Conservation (phyloP, 2,888 invertebrate species). For the Drosophila algonquin region DNA sequence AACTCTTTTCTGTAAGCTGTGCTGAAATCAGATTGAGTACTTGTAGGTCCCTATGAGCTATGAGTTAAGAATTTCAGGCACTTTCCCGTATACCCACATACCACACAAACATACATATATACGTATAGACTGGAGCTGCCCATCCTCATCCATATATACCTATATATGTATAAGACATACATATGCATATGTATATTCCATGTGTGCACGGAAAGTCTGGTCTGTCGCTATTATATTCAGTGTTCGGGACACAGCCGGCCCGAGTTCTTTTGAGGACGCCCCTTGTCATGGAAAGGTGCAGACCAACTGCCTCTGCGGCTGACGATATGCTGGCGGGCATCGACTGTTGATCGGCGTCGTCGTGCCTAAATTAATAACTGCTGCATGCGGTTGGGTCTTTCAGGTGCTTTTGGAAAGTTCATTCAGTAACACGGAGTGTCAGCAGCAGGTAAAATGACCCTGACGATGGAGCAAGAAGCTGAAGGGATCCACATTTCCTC, state of each 20-base stretch:
- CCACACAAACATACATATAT: too few species aligned
- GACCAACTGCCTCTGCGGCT: constrained; percentile 55
- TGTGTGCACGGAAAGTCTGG: constrained; percentile 25
- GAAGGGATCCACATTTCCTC: constrained; percentile 35
- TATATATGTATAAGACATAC: constrained; percentile 3
- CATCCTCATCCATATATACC: constrained; percentile 20
- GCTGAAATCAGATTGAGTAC: neutral
- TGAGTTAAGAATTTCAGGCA: neutral
- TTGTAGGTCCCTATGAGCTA: neutral
- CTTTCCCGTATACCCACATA: constrained; percentile 10
- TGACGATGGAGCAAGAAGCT: constrained; percentile 18
- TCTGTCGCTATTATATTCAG: constrained; percentile 31
- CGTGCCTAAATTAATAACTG: constrained; percentile 69
- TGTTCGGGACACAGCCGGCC: constrained; percentile 16
- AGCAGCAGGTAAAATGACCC: constrained; percentile 39
- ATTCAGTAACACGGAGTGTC: constrained; percentile 14
- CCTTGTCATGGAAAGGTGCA: constrained; percentile 69
- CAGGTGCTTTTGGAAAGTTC: constrained; percentile 63
- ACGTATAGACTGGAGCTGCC: constrained; percentile 8
- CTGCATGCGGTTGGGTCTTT: constrained; percentile 59
- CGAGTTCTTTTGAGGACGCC: constrained; percentile 46
- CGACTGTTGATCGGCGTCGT: constrained; percentile 30
- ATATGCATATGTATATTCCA: constrained; percentile 16
- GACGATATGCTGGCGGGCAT: constrained; percentile 51
- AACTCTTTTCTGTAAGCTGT: neutral